Base-by-base conservation (phyloP, 2,888 invertebrate species). In the Amphipyra tragopoginis region DNA sequence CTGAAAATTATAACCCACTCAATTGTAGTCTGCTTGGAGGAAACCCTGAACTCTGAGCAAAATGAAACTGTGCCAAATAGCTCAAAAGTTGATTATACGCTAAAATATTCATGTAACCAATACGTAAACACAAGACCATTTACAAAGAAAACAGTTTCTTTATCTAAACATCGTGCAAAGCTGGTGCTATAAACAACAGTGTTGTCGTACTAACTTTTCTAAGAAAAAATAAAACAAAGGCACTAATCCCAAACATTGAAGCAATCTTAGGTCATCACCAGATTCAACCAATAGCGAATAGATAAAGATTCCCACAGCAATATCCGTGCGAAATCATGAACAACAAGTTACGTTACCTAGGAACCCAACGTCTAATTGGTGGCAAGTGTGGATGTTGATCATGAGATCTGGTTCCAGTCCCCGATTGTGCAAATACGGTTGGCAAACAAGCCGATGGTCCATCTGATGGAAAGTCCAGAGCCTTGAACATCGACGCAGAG, bases 181-280 rank as follows among this genome's bases (percentile, higher is more conserved):
- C n/a, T 29, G 29, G 29, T 29, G 29, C 29, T 7, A 7, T 5
- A 42, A 34, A 29, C 14, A 6, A 11, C n/a, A 38, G 7, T 29
- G 29, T 59, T 53, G 38, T 44, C 21, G 14, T 48, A 14, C 21
- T n/a, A 38, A 38, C 48, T 1, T 50, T 33, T 42, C 6, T 11
- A 13, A 15, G 11, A 21, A 48, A 48, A 21, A 36, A 14, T 33
- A 45, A 58, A 64, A 60, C 49, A 49, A 58, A 61, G 43, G 71
- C 73, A 75, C 55, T 75, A 72, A 38, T 64, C 53, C 42, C 54
- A 43, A 65, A 65, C 53, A 36, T 40, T 49, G 48, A 51, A 63
- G 39, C 33, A 43, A 80, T 76, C 82, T 70, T 34, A 67, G 68
- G 60, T 64, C 68, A 81, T 76, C 80, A 52, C 57, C 15, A 53